Conservation (phyloP, 2,888 invertebrate genomes). For the Orchesella flavescens region DNA sequence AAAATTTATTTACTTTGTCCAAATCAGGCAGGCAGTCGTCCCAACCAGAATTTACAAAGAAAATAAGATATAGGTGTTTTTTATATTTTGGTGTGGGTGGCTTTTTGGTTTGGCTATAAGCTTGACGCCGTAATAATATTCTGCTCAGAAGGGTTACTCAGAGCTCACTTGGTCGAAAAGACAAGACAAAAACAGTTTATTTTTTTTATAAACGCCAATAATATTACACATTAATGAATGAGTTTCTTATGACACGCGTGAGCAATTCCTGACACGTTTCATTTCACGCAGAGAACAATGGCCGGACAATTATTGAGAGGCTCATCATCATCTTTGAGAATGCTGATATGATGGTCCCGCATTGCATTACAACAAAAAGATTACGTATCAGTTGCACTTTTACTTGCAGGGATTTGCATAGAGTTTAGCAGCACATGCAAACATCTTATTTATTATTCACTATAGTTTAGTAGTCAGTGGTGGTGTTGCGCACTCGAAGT, state of each 20-base stretch:
- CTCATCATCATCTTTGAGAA: not conserved
- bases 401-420: not conserved
- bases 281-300: conserved; percentile 50
- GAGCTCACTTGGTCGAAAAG: not conserved
- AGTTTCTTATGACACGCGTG: conserved; percentile 7
- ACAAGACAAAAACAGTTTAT: not conserved
- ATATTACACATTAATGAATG: not conserved
- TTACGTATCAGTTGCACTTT: not conserved
- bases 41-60: not conserved
- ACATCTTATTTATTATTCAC: conserved; percentile 21
- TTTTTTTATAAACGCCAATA: not conserved
- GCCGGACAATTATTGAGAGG: conserved; percentile 42
- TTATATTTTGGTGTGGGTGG: conserved; percentile 14
- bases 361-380: conserved; percentile 11
- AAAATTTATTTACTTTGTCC: conserved; percentile 42
- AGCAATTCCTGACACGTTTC: conserved; percentile 48
- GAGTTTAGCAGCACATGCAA: not conserved
- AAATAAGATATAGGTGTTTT: not conserved
- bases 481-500: no score
- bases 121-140: not conserved
- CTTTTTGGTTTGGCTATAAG: no score
- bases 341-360: not conserved
- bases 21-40: conserved; percentile 39
- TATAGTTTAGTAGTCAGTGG: not conserved
- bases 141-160: not conserved